phyloP scores from a whole-genome alignment of 1,140 invertebrate species.

The Drosophila pallidifrons region DNA sequence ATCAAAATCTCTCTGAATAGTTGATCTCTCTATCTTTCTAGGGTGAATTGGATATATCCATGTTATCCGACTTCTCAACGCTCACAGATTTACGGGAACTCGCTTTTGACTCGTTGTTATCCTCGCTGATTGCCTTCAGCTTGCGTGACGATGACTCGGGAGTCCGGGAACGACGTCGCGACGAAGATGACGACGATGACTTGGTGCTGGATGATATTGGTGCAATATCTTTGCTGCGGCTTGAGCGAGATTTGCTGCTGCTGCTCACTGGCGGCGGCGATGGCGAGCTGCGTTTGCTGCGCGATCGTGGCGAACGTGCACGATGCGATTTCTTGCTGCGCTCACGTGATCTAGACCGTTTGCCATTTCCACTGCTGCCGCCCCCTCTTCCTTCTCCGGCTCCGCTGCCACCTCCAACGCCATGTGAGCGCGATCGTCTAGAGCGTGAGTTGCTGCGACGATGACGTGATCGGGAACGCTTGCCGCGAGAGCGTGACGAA shows the following conservation, averaged over 20 bases:
- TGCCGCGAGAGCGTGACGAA: slow-evolving; percentile 71
- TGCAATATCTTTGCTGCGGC: slow-evolving; percentile 72
- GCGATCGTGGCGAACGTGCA: slow-evolving; percentile 76
- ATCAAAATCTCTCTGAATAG: slow-evolving; percentile 18
- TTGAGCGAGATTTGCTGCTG: slow-evolving; percentile 71
- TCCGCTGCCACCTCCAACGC: slow-evolving; percentile 65
- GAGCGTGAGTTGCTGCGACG: slow-evolving; percentile 68
- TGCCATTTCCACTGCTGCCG: slow-evolving; percentile 45
- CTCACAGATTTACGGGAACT: slow-evolving; percentile 84
- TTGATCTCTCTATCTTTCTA: slow-evolving; percentile 41
- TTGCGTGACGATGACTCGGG: slow-evolving; percentile 63
- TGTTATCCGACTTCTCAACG: slow-evolving; percentile 87
- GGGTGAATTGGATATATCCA: slow-evolving; percentile 87
- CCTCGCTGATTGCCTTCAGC: slow-evolving; percentile 76
- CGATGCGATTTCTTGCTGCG: slow-evolving; percentile 80
- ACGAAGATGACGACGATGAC: slow-evolving; percentile 59
- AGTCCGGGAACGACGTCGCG: slow-evolving; percentile 74
- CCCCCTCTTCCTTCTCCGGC: background rate
- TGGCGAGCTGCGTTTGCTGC: slow-evolving; percentile 79
- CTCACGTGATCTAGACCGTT: slow-evolving; percentile 86
- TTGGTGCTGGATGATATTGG: slow-evolving; percentile 15
- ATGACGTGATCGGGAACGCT: slow-evolving; percentile 86
- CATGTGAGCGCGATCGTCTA: slow-evolving; percentile 83
- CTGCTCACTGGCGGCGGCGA: slow-evolving; percentile 60
- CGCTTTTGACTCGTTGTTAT: slow-evolving; percentile 59